Base-by-base conservation (phyloP, 1,140 invertebrate species). In the Drosophila nigromelanica region DNA sequence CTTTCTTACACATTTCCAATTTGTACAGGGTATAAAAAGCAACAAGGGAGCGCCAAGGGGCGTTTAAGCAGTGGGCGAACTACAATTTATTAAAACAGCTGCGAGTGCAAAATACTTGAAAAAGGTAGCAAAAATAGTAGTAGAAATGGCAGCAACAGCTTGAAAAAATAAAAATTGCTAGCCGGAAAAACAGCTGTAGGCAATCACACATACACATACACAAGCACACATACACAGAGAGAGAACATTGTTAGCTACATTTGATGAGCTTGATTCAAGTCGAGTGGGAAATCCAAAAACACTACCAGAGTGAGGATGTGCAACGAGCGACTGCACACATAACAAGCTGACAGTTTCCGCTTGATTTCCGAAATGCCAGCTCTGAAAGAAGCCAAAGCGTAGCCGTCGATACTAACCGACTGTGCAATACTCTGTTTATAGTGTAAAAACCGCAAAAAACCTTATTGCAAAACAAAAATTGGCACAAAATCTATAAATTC, bases 111-210 rank as follows among this genome's bases (percentile, higher is more conserved):
- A 37, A n/a, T n/a, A n/a, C n/a, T 12, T 35, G 2, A 35, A 33
- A 15, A 33, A 35, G 27, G n/a, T 15, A 54, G 27, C 15, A 18
- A 33, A 52, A 52, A 18, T 37, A 7, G 1, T 21, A 48, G 15
- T 63, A 59, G 33, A 33, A 39, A 40, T 18, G 21, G 42, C 60
- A 58, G 42, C 54, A 78, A 94, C 96, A 78, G 93, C 95, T 97
- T 97, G 81, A 90, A 94, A 21, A 93, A 93, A 68, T 94, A 94
- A 83, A 92, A 79, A 60, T 39, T 71, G 63, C 33, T 56, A 10
- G 48, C 55, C 63, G 76, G 60, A 67, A 82, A 82, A 82, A 82
- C 76, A 83, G 67, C 73, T 73, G 51, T 33, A 47, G 73, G 80
- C 80, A 85, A 76, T 76, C 71, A 67, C 40, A 63, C 37, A 47